Conservation (phyloP, 2,113 vertebrate species). For the Caretta caretta region DNA sequence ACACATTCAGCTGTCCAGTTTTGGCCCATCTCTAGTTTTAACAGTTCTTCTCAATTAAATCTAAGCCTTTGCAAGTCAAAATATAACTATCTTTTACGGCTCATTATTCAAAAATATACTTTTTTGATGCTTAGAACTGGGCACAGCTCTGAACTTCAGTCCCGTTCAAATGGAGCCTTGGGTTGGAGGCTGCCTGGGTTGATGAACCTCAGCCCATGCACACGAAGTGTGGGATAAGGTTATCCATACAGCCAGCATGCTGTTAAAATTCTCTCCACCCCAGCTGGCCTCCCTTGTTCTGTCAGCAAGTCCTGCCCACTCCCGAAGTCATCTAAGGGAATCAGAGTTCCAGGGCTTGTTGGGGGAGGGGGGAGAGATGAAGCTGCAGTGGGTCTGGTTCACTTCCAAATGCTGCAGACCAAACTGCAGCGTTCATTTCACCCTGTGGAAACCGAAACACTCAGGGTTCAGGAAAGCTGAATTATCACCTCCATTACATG, state of each 20-base stretch:
- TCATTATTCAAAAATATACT: background rate
- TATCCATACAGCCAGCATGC: constrained; percentile 12
- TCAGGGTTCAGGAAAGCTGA: background rate
- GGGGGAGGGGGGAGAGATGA: background rate
- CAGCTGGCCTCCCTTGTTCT: background rate
- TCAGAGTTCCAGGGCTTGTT: background rate
- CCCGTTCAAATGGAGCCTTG: background rate
- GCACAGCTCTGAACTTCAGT: constrained; percentile 24
- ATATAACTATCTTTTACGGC: background rate
- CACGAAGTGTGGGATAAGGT: background rate
- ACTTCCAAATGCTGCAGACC: constrained; percentile 7
- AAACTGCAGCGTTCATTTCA: background rate
- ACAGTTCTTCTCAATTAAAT: constrained; percentile 13
- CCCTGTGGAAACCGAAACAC: background rate
- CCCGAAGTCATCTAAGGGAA: constrained; percentile 21
- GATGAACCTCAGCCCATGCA: background rate
- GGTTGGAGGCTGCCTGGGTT: background rate
- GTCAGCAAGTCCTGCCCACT: background rate
- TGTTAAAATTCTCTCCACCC: constrained; percentile 6
- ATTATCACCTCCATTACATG: background rate
- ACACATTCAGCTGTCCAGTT: background rate
- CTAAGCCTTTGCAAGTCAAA: background rate
- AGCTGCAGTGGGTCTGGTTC: background rate
- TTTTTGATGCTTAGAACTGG: background rate
- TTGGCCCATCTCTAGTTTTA: background rate